Base-by-base conservation (phyloP, 2,113 vertebrate species). In the Phylloscopus trochilus region DNA sequence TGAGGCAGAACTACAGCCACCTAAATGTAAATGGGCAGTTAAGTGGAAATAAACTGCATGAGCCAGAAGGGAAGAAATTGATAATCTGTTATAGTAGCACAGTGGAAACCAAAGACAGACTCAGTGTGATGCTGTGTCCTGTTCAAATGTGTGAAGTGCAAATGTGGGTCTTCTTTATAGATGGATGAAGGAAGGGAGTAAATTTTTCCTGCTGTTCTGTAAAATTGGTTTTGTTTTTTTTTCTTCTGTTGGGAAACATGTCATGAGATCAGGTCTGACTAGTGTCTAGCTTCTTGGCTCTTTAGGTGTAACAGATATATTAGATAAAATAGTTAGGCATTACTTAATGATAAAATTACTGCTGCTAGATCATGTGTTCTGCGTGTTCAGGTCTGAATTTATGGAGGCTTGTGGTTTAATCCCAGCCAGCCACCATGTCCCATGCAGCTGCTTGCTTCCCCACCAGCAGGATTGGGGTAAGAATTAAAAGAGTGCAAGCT, bases 361-460 rank as follows among this genome's bases (percentile, higher is more conserved):
- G 24, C 43, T 74, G 13, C 28, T 20, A 33, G 6, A 11, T 70
- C 3, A 0, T 53, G 9, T 49, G 12, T 85, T 90, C 56, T 88
- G 12, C 31, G 21, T 79, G 27, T 85, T 76, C 10, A 83, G 24
- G 13, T 59, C 22, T 83, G 67, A 62, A 55, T 68, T 76, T 88
- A n/a, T 68, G 37, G 26, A 60, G 31, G 19, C 33, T 76, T 80
- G 20, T 64, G 30, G 21, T 73, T 80, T 64, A 80, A 64, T 17
- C 6, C 20, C 26, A 72, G 11, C 11, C 44, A 76, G 52, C 16
- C n/a, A n/a, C 41, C 28, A 62, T 24, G 41, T 30, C n/a, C 13
- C 9, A n/a, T 6, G 6, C 41, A 72, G 16, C 9, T 1, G 0
- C 43, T 56, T 1, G 0, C 24, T 66, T 28, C 35, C 16, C 11